A percentile compares a stretch with the other conserved stretches of the same genome.
Conservation (phyloP, 2,888 invertebrate species). For the Macrophya alboannulata region DNA sequence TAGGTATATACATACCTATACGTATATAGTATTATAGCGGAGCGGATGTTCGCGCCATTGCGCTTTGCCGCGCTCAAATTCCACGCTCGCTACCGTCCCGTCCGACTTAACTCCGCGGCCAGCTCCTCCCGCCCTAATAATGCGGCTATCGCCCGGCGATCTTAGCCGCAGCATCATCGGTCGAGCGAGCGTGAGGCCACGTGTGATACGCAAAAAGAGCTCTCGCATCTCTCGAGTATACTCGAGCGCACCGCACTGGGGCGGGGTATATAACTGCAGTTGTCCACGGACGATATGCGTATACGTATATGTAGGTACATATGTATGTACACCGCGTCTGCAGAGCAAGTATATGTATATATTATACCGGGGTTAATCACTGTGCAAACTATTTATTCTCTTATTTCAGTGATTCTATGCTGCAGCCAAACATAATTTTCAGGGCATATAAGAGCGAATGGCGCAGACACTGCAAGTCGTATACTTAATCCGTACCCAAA, state of each 20-base stretch:
- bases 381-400: no score
- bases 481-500: neutral
- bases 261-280: neutral
- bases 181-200: slow-evolving; percentile 32
- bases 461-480: neutral
- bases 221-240: slow-evolving; percentile 23
- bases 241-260: neutral
- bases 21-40: neutral
- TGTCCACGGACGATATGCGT: neutral
- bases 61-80: slow-evolving; percentile 44
- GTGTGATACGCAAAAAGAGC: slow-evolving; percentile 43
- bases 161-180: slow-evolving; percentile 32
- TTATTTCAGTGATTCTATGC: no score
- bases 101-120: slow-evolving; percentile 8
- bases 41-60: slow-evolving; percentile 52
- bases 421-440: no score
- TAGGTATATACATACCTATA: neutral
- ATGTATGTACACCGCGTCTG: no score
- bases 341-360: no score
- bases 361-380: no score
- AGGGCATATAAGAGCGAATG: neutral
- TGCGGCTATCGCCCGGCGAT: slow-evolving; percentile 39
- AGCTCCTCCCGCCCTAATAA: slow-evolving; percentile 20
- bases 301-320: no score
- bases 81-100: slow-evolving; percentile 21